Evolutionary conservation across 2,113 vertebrate species (phyloP).

Genomic region (Callopanchax toddi): DNA sequence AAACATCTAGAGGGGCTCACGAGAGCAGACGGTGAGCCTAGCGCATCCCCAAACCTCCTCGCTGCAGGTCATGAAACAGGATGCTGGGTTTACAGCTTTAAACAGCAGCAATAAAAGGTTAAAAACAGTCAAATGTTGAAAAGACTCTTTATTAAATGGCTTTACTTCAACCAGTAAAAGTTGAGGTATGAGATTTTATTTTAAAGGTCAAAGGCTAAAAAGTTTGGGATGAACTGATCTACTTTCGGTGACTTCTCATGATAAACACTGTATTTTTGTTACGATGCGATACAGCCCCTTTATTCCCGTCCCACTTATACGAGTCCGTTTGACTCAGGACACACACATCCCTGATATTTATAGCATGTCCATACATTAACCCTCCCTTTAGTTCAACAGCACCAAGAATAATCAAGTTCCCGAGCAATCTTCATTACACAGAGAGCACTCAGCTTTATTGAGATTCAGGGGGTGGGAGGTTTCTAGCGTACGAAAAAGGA

Average conservation of each 20-base stretch:
- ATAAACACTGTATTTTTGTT: neutral
- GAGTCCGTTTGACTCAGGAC: conserved; percentile 24
- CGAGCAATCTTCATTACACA: conserved; percentile 81
- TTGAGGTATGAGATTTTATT: too few relatives aligned
- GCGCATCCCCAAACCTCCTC: conserved; percentile 7
- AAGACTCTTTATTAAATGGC: too few relatives aligned
- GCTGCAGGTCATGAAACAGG: too few relatives aligned
- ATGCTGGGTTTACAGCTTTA: too few relatives aligned
- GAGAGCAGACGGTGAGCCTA: conserved; percentile 38
- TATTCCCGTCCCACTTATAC: conserved; percentile 1
- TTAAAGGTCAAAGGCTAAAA: too few relatives aligned
- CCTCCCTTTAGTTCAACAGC: conserved; percentile 46
- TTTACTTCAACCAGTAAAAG: too few relatives aligned
- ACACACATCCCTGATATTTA: too few relatives aligned
- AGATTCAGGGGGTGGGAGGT: conserved; percentile 70
- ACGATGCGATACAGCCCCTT: conserved; percentile 1
- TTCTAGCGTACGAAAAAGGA: conserved; percentile 74
- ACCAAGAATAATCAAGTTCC: conserved; percentile 79
- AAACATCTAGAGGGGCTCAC: conserved; percentile 53
- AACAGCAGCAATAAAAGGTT: too few relatives aligned
- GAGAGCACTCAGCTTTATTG: conserved; percentile 81
- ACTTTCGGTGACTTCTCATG: too few relatives aligned
- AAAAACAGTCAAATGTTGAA: too few relatives aligned
- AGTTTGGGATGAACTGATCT: too few relatives aligned
- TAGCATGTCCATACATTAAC: conserved; percentile 35